Base-by-base conservation (phyloP, 2,888 invertebrate species). In the Lasioglossum figueresi region DNA sequence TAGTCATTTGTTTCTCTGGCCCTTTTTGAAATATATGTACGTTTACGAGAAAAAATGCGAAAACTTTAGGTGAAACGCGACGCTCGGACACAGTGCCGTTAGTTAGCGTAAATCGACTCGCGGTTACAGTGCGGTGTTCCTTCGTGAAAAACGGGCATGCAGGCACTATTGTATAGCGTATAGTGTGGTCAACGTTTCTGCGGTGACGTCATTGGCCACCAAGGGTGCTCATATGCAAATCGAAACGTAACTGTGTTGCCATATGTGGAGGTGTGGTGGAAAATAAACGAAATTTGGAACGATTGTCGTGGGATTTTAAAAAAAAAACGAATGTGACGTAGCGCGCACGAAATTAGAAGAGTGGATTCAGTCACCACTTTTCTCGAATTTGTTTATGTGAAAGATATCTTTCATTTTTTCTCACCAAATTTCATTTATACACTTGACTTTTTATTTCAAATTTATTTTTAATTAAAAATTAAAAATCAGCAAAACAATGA, bases 1-100 rank as follows among this genome's bases (percentile, higher is more conserved):
- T n/a, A 56, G 63, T 63, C 1, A 31, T 31, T 34, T 31, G 31
- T 68, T 37, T 4, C 23, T 68, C 23, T 12, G 37, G 8, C 8
- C 0, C 19, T 16, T 63, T 63, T 63, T 8, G n/a, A 63, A 19
- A 6, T 31, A 16, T 31, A 12, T 31, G 31, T 66, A 68, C 68
- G 23, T 68, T 68, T 23, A 23, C 68, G 19, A 68, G 23, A 37
- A 68, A 37, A 68, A 68, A 37, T 63, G 31, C 34, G 63, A 31
- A 31, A 63, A 31, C 19, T 31, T 31, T 31, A 34, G 63, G 31
- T 63, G 31, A 19, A 63, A 31, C 63, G 19, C 63, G 63, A 63
- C 63, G 31, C 31, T 63, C 63, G 31, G 16, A 12, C 45, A 89
- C 88, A 88, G 90, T 90, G 89, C 76, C 91, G 85, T 90, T 91